Evolutionary conservation across 30 jellyfish, hydroid and myxozoan species (phyloP).

Genomic region (Catostylus mosaicus): DNA sequence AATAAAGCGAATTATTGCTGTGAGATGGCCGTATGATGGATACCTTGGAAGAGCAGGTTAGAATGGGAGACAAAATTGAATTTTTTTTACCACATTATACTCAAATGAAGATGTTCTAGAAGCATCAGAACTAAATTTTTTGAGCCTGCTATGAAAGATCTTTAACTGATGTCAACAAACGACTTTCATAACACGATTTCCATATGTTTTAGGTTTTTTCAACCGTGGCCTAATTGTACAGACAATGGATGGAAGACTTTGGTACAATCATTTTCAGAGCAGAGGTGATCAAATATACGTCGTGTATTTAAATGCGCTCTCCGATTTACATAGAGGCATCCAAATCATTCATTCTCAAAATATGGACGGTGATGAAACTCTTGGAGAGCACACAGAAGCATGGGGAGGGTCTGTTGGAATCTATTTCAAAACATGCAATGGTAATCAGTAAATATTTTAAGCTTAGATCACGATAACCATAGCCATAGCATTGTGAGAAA

Average conservation of each 20-base stretch:
- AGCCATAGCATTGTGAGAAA: too few species aligned
- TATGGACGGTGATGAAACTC: neutral
- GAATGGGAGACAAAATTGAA: neutral
- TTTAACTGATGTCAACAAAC: too few species aligned
- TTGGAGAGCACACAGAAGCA: conserved; percentile 24
- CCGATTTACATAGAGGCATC: conserved; percentile 7
- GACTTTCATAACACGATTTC: too few species aligned
- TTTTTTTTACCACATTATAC: too few species aligned
- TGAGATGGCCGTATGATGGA: conserved; percentile 61
- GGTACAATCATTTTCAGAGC: conserved; percentile 55
- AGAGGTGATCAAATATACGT: conserved; percentile 11
- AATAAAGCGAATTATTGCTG: conserved; percentile 40
- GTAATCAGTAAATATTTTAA: too few species aligned
- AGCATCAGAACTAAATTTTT: too few species aligned
- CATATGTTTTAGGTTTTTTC: conserved; percentile 35
- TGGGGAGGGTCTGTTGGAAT: conserved; percentile 49
- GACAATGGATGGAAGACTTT: conserved; percentile 45
- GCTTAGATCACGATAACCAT: too few species aligned
- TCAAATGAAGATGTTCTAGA: too few species aligned
- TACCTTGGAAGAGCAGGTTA: conserved; percentile 61
- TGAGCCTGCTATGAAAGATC: too few species aligned
- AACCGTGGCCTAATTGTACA: conserved; percentile 42
- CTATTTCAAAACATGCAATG: conserved; percentile 18
- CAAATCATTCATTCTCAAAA: conserved; percentile 27
- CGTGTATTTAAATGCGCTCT: conserved; percentile 12